A percentile compares a stretch with the other conserved stretches of the same genome.
phyloP scores from a whole-genome alignment of 1,140 invertebrate genomes.

The Danaus melanippus region DNA sequence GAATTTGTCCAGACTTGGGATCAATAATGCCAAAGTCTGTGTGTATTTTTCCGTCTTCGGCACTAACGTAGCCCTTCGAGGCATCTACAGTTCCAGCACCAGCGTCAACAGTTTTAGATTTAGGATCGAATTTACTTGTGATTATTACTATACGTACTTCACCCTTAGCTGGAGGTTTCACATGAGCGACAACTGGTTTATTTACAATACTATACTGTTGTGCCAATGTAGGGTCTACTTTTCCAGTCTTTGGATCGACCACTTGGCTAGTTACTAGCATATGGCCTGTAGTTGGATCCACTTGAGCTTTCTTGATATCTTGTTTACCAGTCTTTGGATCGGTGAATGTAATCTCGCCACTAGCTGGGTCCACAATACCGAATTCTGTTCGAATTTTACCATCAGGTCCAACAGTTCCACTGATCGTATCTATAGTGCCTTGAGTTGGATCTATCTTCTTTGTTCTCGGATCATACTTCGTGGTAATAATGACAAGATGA shows the following conservation, averaged over 20 bases:
- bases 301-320: conserved; percentile 69
- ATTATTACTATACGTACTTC: conserved; percentile 74
- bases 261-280: conserved; percentile 73
- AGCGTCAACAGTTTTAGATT: conserved; percentile 73
- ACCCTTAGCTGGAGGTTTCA: conserved; percentile 63
- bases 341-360: conserved; percentile 70
- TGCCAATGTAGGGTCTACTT: conserved; percentile 73
- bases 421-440: conserved; percentile 73
- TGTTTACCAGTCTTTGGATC: conserved; percentile 71
- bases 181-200: conserved; percentile 68
- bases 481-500: conserved; percentile 71
- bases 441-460: conserved; percentile 74
- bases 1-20: conserved; percentile 71
- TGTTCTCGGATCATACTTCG: conserved; percentile 71
- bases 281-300: conserved; percentile 73
- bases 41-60: conserved; percentile 74
- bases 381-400: conserved; percentile 73
- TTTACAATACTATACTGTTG: conserved; percentile 72
- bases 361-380: conserved; percentile 71
- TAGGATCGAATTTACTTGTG: conserved; percentile 72
- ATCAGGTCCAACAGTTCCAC: conserved; percentile 64
- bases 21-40: conserved; percentile 76
- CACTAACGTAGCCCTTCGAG: conserved; percentile 70
- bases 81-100: conserved; percentile 70
- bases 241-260: conserved; percentile 76